These are phyloP conservation scores for Holcopasites calliopsidis DNA, from an alignment of 1,140 invertebrate species.

Conservation along the genomic window DNA sequence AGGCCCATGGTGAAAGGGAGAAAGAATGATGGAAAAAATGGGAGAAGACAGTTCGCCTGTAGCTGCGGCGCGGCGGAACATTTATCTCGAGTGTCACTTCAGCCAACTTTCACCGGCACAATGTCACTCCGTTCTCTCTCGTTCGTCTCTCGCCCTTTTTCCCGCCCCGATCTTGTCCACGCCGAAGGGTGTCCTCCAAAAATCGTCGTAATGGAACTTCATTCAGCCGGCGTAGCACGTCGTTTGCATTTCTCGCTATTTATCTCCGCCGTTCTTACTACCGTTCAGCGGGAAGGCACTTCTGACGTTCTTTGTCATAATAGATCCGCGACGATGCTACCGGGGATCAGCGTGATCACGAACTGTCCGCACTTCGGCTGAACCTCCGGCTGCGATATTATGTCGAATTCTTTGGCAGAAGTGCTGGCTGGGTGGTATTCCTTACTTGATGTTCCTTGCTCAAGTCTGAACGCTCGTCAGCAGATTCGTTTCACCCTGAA, in stretches of 20 bases:
- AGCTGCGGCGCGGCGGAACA: conserved; percentile 63
- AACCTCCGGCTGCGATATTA: neutral
- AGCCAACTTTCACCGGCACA: conserved; percentile 66
- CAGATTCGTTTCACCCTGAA: too few species aligned
- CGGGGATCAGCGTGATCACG: conserved; percentile 21
- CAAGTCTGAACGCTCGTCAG: too few species aligned
- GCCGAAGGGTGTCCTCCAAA: conserved; percentile 41
- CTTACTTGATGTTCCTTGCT: too few species aligned
- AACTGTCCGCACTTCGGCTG: neutral
- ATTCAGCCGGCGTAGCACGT: conserved; percentile 45
- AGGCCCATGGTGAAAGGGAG: neutral
- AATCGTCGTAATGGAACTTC: conserved; percentile 54
- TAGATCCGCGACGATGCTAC: conserved; percentile 20
- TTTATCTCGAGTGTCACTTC: conserved; percentile 72
- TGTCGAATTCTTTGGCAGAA: neutral
- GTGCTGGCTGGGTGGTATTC: neutral
- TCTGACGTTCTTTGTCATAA: conserved; percentile 40
- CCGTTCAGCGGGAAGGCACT: conserved; percentile 22
- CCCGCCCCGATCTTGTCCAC: conserved; percentile 24
- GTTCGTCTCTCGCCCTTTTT: conserved; percentile 18
- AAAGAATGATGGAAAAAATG: neutral
- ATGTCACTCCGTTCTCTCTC: conserved; percentile 58
- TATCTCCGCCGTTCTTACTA: conserved; percentile 49
- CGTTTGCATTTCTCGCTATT: conserved; percentile 64
- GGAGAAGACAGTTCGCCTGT: neutral